Conservation (phyloP, 2,113 vertebrate genomes). For the Scomber colias region DNA sequence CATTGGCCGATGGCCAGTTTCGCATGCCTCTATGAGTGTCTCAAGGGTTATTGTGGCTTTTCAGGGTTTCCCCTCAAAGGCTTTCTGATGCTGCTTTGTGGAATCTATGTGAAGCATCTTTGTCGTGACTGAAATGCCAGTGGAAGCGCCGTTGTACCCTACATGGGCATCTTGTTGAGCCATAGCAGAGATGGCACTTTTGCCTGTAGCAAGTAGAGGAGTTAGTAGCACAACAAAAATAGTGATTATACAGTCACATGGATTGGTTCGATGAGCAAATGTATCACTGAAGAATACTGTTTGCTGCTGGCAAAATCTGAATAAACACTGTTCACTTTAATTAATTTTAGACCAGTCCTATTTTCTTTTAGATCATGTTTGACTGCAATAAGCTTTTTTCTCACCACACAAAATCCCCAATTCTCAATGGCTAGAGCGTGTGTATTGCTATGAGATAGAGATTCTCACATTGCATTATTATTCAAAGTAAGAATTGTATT, state of each 20-base stretch:
- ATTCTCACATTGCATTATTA: neutral
- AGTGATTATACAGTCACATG: neutral
- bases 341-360: neutral
- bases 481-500: neutral
- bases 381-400: neutral
- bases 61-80: slow-evolving; percentile 71
- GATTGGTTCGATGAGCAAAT: neutral
- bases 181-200: neutral
- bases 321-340: neutral
- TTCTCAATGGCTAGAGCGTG: too few relatives aligned
- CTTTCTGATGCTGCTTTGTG: slow-evolving; percentile 71
- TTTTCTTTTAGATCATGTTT: neutral
- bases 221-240: slow-evolving; percentile 3
- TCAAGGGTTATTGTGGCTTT: slow-evolving; percentile 76
- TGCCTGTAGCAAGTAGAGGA: slow-evolving; percentile 2
- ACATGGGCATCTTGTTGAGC: neutral
- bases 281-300: neutral
- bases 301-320: neutral
- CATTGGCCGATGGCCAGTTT: slow-evolving; percentile 82
- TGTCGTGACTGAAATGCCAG: slow-evolving; percentile 73
- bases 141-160: slow-evolving; percentile 48
- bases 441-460: neutral
- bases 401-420: too few relatives aligned
- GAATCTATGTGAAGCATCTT: slow-evolving; percentile 77
- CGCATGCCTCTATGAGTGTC: slow-evolving; percentile 75